Base-by-base conservation (phyloP, 2,888 invertebrate species). In the Drosophila ustulata region DNA sequence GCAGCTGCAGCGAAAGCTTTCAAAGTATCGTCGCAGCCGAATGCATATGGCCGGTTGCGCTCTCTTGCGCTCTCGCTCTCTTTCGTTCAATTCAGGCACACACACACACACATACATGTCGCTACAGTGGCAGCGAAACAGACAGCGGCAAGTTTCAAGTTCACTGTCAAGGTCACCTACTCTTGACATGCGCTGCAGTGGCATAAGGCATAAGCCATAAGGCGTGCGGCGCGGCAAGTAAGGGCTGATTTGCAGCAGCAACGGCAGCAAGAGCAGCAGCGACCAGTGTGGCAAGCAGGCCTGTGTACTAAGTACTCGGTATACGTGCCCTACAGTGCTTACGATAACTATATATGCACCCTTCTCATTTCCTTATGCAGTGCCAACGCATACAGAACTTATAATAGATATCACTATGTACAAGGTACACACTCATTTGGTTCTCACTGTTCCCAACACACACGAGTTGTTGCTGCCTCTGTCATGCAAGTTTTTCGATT, bases 131-230 rank as follows among this genome's bases (percentile, higher is more conserved):
- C 63, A 28, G 8, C 39, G n/a, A 39, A n/a, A 56, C 8, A 43
- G 18, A 30, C 41, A 52, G 39, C 67, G 75, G 82, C 28, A 25
- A 46, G 64, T 94, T 95, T 94, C 95, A 95, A 95, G 95, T 95
- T 95, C 95, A 95, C 94, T 95, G 95, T 95, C 95, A 95, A 95
- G 95, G 95, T 95, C 95, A 94, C 94, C 93, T 93, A 94, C 93
- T 94, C 93, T 94, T 93, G 94, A 93, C 94, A 94, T 93, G 93
- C 94, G 94, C 94, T 94, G 94, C 73, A 62, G 69, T 65, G 56
- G 47, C 30, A 30, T 30, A 18, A 18, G 18, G 18, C 18, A 18
- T 18, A 18, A 18, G 18, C 1, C 59, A 68, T 30, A 56, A 50
- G 51, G 45, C 47, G 25, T 52, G 28, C 43, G 18, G 55, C 53